Base-by-base conservation (phyloP, 92 coral and sea anemone genomes). In the Bergia sp. region DNA sequence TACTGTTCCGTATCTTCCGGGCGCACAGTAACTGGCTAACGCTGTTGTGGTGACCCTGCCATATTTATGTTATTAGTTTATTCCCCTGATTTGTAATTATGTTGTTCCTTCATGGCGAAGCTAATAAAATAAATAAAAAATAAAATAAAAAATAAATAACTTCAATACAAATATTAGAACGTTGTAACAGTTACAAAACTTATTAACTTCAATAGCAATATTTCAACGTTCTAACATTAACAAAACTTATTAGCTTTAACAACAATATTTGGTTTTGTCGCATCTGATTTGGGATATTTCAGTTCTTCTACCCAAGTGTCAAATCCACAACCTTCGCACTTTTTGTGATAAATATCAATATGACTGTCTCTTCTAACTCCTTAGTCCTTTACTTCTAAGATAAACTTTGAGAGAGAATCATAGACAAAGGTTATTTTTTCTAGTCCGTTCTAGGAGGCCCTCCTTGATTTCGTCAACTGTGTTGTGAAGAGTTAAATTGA, bases 371-470 rank as follows among this genome's bases (percentile, higher is more conserved):
- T 69, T 69, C 23, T 69, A 69, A 69, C 40, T 69, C 75, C 53
- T 23, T 82, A 82, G 66, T 82, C 86, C 44, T 82, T 82, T 67
- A 55, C 72, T 82, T 82, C 77, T 37, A 82, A 29, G 41, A 82
- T 64, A 73, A 38, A 61, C 66, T 82, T 82, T 37, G 86, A 82
- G 18, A 82, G 74, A 64, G 75, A 55, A 73, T 82, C 75, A 39
- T 37, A 39, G 43, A 82, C 50, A 37, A 82, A 37, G 76, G 86
- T 82, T 67, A 82, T 82, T 41, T 82, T 84, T 84, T 84, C 73
- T 38, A 80, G 53, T 47, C 9, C 53, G 64, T 37, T 50, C 64
- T n/a, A 41, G 85, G 20, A 80, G 64, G 85, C 80, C 89, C 49
- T 66, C 50, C 76, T 71, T 87, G 23, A 66, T 58, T 36, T 83